These are phyloP conservation scores for Recurvirostra avosetta DNA, from an alignment of 2,113 vertebrate genomes.

Conservation along the genomic window DNA sequence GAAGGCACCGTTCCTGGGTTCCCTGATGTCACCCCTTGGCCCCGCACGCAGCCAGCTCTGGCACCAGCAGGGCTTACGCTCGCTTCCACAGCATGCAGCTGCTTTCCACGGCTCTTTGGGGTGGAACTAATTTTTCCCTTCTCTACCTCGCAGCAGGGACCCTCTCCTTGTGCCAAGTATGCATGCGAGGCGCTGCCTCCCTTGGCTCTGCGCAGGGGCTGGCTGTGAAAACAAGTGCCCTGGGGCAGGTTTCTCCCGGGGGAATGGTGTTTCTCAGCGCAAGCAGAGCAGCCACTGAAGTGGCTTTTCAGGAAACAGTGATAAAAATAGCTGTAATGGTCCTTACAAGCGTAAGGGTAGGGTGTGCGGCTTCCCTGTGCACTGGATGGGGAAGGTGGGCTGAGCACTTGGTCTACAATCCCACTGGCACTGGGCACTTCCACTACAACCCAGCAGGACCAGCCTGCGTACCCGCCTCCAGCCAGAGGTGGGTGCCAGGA, in stretches of 20 bases:
- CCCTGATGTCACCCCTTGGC: constrained; percentile 48
- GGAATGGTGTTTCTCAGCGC: background rate
- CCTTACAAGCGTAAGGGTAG: background rate
- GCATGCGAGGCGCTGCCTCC: background rate
- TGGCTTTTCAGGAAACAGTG: background rate
- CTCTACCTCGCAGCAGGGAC: background rate
- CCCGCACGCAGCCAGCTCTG: background rate
- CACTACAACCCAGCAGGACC: background rate
- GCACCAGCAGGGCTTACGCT: background rate
- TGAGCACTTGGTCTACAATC: background rate
- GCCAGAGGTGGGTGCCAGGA: background rate
- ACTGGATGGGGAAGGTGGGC: background rate
- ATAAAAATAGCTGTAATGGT: background rate
- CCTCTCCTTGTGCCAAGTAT: background rate
- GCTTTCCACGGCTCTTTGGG: background rate
- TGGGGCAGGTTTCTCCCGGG: background rate
- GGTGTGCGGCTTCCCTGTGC: rapidly evolving
- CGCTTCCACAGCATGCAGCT: background rate
- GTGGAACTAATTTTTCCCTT: background rate
- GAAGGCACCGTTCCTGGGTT: background rate
- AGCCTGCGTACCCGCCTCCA: background rate
- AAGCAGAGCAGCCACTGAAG: background rate
- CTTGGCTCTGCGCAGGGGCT: background rate
- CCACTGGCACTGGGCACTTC: background rate
- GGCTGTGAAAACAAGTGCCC: background rate